These are phyloP conservation scores for Ophiodon elongatus DNA, from an alignment of 2,113 vertebrate genomes.

Conservation along the genomic window DNA sequence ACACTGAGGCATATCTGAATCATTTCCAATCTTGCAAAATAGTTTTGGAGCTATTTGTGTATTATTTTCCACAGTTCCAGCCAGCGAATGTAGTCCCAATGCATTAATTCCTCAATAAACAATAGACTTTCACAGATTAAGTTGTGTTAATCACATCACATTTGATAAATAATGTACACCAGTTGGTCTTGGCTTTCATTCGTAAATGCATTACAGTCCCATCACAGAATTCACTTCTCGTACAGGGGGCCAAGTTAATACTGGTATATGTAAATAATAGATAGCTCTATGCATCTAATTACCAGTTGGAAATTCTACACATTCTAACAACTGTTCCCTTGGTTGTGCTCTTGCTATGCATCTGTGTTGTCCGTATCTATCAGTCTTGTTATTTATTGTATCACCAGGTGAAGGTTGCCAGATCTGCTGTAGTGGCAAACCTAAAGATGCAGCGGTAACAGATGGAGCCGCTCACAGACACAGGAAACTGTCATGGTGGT, in stretches of 20 bases:
- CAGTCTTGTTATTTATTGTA: constrained; percentile 35
- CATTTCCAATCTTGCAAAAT: constrained; percentile 1
- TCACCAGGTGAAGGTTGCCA: constrained; percentile 47
- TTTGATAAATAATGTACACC: constrained; percentile 11
- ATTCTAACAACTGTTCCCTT: constrained; percentile 8
- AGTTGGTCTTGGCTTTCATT: background rate
- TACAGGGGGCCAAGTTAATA: background rate
- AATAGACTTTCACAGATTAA: constrained; percentile 10
- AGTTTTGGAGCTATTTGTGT: background rate
- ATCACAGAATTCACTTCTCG: constrained; percentile 4
- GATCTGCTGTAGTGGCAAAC: constrained; percentile 50
- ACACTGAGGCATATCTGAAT: background rate
- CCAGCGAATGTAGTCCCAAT: background rate
- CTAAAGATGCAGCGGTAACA: constrained; percentile 64
- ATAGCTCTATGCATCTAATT: background rate
- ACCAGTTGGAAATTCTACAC: background rate
- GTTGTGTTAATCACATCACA: background rate
- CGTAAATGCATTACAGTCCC: background rate
- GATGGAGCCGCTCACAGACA: constrained; percentile 73
- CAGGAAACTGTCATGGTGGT: constrained; percentile 63
- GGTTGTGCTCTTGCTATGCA: constrained; percentile 9
- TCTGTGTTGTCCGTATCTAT: constrained; percentile 25
- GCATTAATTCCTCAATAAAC: background rate
- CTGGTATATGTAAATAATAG: background rate
- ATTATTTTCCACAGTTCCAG: background rate